phyloP scores from a whole-genome alignment of 2,797 vertebrate genomes.

The Lacerta bilineata region DNA sequence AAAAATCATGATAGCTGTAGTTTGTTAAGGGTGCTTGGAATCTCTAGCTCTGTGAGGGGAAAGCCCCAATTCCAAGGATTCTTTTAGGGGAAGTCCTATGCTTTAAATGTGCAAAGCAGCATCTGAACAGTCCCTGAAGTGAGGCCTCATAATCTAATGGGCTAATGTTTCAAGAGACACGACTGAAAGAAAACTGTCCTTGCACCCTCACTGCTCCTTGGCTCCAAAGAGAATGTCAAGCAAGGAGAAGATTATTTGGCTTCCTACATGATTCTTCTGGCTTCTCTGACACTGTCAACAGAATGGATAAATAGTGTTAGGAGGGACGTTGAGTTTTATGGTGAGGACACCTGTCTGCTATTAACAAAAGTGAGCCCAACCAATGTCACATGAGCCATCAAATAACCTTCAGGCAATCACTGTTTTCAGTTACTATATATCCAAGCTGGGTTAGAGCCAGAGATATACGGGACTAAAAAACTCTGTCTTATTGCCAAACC shows the following conservation, averaged over 20 bases:
- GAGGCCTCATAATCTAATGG: neutral
- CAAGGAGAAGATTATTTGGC: neutral
- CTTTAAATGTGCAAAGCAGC: neutral
- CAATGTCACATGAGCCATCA: neutral
- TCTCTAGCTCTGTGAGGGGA: too few species aligned
- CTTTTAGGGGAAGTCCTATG: too few species aligned
- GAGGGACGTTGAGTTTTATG: constrained; percentile 18
- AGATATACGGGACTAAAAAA: constrained; percentile 36
- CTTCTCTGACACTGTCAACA: constrained; percentile 50
- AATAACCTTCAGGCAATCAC: neutral
- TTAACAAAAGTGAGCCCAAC: constrained; percentile 15
- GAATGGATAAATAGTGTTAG: constrained; percentile 47
- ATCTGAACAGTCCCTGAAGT: neutral
- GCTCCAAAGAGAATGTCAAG: constrained; percentile 25
- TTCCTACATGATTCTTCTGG: constrained; percentile 48
- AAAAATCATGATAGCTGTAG: too few species aligned
- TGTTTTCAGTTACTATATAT: neutral
- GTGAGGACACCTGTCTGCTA: constrained; percentile 27
- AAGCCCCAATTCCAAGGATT: neutral
- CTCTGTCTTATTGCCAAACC: neutral
- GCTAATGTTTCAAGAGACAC: constrained; percentile 3
- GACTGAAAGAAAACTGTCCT: constrained; percentile 15
- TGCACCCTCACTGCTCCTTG: fast-evolving
- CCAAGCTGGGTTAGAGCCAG: neutral
- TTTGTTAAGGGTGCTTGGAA: too few species aligned